These are phyloP conservation scores for Leucophora obtusa DNA, from an alignment of 2,888 invertebrate species.

Conservation along the genomic window DNA sequence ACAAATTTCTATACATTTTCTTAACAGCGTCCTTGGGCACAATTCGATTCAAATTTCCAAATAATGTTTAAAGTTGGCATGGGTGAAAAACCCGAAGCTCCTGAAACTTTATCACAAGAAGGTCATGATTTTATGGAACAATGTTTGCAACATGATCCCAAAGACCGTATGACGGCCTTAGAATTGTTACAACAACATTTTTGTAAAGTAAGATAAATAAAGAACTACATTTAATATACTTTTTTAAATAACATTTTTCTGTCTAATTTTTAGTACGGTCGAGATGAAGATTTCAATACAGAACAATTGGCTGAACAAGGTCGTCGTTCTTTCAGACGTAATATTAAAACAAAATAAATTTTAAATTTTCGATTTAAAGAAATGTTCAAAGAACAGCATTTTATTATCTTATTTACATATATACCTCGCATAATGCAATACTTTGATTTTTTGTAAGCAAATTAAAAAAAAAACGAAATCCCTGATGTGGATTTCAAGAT, in stretches of 20 bases:
- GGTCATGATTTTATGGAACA: slow-evolving; percentile 88
- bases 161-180: slow-evolving; percentile 84
- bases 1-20: slow-evolving; percentile 16
- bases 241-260: background rate
- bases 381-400: slow-evolving; percentile 35
- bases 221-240: background rate
- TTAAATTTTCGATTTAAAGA: background rate
- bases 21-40: slow-evolving; percentile 91
- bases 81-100: slow-evolving; percentile 89
- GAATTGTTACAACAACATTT: slow-evolving; percentile 87
- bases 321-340: slow-evolving; percentile 74
- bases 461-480: background rate
- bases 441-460: background rate
- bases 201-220: slow-evolving; percentile 80
- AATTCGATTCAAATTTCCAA: slow-evolving; percentile 95
- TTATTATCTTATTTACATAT: slow-evolving; percentile 16
- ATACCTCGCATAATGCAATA: slow-evolving; percentile 55
- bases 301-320: slow-evolving; percentile 73
- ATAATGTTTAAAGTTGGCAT: slow-evolving; percentile 98
- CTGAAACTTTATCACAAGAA: slow-evolving; percentile 87
- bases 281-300: slow-evolving; percentile 72
- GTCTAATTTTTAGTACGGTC: slow-evolving; percentile 70
- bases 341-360: slow-evolving; percentile 61
- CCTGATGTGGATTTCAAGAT: background rate
- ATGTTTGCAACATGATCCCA: slow-evolving; percentile 91